phyloP scores from a whole-genome alignment of 1,140 invertebrate species.

The Diachasmimorpha longicaudata region DNA sequence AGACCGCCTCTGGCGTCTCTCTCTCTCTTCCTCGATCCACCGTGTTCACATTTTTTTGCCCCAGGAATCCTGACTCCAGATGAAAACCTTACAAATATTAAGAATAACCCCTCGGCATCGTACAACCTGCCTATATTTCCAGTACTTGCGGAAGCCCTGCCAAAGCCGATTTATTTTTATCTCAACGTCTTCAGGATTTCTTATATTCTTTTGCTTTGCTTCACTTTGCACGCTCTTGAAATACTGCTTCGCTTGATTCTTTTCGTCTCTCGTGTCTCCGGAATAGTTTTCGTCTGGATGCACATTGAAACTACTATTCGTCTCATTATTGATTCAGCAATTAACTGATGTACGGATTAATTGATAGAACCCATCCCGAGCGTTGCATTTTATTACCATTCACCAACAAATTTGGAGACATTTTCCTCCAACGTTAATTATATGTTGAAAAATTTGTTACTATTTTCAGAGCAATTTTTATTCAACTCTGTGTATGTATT shows the following conservation, averaged over 20 bases:
- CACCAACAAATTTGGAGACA: too few relatives aligned
- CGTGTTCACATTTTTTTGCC: conserved; percentile 8
- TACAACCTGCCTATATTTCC: conserved; percentile 26
- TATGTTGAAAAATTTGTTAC: too few relatives aligned
- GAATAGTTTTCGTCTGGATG: neutral
- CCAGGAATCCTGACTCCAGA: conserved; percentile 10
- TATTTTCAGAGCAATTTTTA: too few relatives aligned
- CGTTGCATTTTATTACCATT: neutral
- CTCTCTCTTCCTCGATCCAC: conserved; percentile 9
- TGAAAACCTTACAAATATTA: conserved; percentile 56
- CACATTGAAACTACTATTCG: neutral
- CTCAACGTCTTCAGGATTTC: conserved; percentile 37
- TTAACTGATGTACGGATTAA: neutral
- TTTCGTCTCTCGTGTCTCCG: neutral
- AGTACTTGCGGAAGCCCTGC: conserved; percentile 39
- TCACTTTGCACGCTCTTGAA: neutral
- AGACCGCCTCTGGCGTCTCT: neutral
- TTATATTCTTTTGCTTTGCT: conserved; percentile 28
- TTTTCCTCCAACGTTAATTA: neutral
- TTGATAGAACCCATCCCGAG: too few relatives aligned
- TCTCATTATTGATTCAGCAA: neutral
- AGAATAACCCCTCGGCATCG: conserved; percentile 47
- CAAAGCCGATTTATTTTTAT: conserved; percentile 54
- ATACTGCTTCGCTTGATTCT: neutral
- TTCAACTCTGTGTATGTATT: neutral